Conservation (phyloP, 2,797 vertebrate species). For the Gastrophryne carolinensis region DNA sequence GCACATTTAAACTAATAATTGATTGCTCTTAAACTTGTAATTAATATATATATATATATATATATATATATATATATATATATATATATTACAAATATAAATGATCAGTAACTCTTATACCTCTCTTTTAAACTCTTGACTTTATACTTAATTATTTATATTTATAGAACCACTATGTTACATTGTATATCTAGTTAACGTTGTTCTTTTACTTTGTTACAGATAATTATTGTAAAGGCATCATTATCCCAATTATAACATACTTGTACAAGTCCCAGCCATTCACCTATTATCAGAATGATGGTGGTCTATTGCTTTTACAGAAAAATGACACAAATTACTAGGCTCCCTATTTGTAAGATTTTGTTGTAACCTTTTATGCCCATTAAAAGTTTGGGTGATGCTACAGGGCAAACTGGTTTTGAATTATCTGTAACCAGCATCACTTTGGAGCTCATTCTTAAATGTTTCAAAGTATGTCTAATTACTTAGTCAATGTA, state of each 20-base stretch:
- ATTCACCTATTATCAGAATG: constrained; percentile 13
- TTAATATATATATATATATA: no score
- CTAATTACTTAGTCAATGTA: constrained; percentile 23
- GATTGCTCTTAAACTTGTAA: no score
- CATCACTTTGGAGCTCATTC: not conserved
- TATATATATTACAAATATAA: not conserved
- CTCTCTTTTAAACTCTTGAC: no score
- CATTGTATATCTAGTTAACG: not conserved
- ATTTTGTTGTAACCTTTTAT: constrained; percentile 33
- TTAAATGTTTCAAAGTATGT: not conserved
- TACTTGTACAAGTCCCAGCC: not conserved
- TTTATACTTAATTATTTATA: no score
- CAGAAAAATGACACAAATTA: constrained; percentile 18
- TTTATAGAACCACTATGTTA: not conserved
- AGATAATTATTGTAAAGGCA: not conserved
- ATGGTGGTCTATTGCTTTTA: constrained; percentile 22
- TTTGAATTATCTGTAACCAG: constrained; percentile 8
- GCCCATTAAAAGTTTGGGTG: constrained; percentile 28
- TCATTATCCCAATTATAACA: constrained; percentile 11
- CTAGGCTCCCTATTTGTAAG: not conserved
- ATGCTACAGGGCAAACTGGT: constrained; percentile 3
- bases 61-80: no score
- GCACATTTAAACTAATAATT: no score
- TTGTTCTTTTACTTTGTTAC: not conserved
- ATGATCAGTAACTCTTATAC: not conserved